Evolutionary conservation across 2,797 vertebrate genomes (phyloP), one percentile per base, ranked within the genome.

Genomic region (Falco novaeseelandiae): DNA sequence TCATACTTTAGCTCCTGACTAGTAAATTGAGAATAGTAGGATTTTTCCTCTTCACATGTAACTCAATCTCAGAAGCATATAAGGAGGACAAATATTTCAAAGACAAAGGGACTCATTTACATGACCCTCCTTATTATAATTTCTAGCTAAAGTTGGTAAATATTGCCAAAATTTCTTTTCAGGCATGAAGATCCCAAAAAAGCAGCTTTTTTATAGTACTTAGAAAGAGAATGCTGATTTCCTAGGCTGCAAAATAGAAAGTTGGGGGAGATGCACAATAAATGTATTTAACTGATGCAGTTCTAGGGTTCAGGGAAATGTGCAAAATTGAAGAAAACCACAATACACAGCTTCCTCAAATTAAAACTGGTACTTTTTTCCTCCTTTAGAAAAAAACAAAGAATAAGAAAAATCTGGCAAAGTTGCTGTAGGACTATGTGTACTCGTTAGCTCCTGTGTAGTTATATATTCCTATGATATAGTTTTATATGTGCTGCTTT

Each of bases 131-230:
- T 40, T 67, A 54, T 48, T 34, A 30, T 54, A 32, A 18, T 54
- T 15, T 32, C 26, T 67, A 36, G 10, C 7, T 71, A 44, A 8
- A 83, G 9, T n/a, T n/a, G 34, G 9, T 59, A 80, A 77, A 81
- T 63, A 40, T 13, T 48, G 5, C n/a, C 19, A 77, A n/a, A 13
- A 74, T 87, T 78, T 59, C 6, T 88, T 73, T 88, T 74, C 21
- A 27, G n/a, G 11, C 16, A 21, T 71, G 17, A 59, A 42, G 19
- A 59, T 30, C 34, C 34, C 44, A 59, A 89, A 46, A 65, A 59
- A 59, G 6, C 9, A 73, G 4, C 4, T 91, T 40, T 27, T 0
- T 0, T 29, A 55, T 9, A 3, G 12, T 52, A n/a, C 4, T 29
- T 32, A 27, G 25, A 52, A 61, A 83, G 11, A 77, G 11, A 77